Conservation (phyloP, 2,797 vertebrate species). For the Rhynchonycteris naso region DNA sequence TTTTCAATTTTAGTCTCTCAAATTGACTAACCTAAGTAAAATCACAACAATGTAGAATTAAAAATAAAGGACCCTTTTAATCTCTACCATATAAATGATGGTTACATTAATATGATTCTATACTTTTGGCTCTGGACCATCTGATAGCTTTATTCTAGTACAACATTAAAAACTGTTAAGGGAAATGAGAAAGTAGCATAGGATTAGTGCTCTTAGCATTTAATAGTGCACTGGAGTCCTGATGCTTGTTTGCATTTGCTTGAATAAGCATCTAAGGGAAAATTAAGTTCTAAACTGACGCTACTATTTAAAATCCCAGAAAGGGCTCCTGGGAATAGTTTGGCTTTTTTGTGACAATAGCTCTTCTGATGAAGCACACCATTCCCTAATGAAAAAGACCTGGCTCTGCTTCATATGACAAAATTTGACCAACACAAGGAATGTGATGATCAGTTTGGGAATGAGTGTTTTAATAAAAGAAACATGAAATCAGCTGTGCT, state of each 20-base stretch:
- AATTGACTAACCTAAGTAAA: conserved; percentile 28
- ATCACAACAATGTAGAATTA: neutral
- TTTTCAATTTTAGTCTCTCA: neutral
- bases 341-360: conserved; percentile 61
- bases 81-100: neutral
- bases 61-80: neutral
- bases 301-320: conserved; percentile 62
- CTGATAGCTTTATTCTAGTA: conserved; percentile 53
- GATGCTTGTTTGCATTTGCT: conserved; percentile 57
- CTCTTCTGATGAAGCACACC: conserved; percentile 66
- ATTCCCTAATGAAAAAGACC: conserved; percentile 54
- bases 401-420: conserved; percentile 43
- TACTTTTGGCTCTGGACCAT: neutral
- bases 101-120: conserved; percentile 13
- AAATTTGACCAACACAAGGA: conserved; percentile 42
- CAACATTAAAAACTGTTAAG: conserved; percentile 48
- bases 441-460: conserved; percentile 18
- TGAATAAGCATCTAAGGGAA: conserved; percentile 63
- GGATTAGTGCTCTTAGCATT: conserved; percentile 46
- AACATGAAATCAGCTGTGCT: conserved; percentile 22
- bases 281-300: conserved; percentile 68
- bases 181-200: conserved; percentile 29
- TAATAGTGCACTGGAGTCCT: neutral
- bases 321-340: conserved; percentile 52
- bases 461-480: conserved; percentile 69